Conservation (phyloP, 1,140 invertebrate genomes). For the Ganaspis sp. region DNA sequence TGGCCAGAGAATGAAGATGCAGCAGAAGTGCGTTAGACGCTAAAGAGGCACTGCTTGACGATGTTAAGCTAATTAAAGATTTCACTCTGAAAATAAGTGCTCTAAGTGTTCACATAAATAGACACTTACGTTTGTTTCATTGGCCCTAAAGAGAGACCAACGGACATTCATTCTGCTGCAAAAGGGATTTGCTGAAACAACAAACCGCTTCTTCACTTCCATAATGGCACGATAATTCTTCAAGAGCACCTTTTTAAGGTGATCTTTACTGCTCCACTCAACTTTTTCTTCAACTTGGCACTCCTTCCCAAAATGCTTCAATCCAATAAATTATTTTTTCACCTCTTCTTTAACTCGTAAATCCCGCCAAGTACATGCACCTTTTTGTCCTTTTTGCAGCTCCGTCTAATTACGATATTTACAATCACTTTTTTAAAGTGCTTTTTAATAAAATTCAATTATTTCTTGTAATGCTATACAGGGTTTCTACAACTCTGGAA, state of each 20-base stretch:
- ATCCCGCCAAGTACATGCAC: not conserved
- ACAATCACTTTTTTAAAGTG: too few species aligned
- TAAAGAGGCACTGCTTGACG: constrained; percentile 31
- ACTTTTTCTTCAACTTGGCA: not conserved
- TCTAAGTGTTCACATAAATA: constrained; percentile 39
- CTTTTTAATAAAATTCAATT: too few species aligned
- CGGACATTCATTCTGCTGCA: not conserved
- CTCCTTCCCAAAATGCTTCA: not conserved
- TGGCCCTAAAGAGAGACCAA: not conserved
- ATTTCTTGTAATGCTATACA: too few species aligned
- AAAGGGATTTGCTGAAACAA: constrained; percentile 21
- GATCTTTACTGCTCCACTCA: constrained; percentile 4
- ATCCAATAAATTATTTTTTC: not conserved
- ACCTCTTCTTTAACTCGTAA: not conserved
- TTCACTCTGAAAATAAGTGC: constrained; percentile 38
- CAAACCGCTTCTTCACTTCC: not conserved
- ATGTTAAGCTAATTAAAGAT: constrained; percentile 41
- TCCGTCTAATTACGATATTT: too few species aligned
- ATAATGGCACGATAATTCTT: constrained; percentile 21
- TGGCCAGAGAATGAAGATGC: not conserved
- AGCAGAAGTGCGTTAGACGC: not conserved
- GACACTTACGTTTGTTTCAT: constrained; percentile 25
- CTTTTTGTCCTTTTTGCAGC: not conserved
- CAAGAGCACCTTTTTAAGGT: constrained; percentile 18
- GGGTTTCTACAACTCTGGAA: too few species aligned